Percentiles rank a stretch among this genome's conserved stretches.
Conservation (phyloP, 2,113 vertebrate species). For the Boulengeromyrus knoepffleri region DNA sequence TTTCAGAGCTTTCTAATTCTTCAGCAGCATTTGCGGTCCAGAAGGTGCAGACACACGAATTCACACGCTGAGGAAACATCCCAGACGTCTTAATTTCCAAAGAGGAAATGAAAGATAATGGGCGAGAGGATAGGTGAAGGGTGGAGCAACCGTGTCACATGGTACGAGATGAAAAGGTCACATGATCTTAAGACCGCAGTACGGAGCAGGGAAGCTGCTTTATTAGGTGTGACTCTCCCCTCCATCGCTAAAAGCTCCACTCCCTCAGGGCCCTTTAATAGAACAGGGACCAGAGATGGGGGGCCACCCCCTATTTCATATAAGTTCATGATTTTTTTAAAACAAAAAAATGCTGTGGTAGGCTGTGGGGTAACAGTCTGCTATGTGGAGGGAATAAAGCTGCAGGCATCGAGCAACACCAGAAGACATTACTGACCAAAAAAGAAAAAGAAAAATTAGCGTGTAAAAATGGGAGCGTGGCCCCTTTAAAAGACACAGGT, state of each 20-base stretch:
- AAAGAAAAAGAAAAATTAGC: not conserved
- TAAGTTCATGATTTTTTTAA: not conserved
- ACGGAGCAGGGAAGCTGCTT: not conserved
- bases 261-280: conserved; percentile 6
- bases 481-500: not conserved
- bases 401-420: not conserved
- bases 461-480: not conserved
- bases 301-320: not conserved
- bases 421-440: not conserved
- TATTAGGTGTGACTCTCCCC: conserved; percentile 3
- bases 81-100: not conserved
- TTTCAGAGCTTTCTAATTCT: not conserved
- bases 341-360: not conserved
- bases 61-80: not conserved
- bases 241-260: not conserved
- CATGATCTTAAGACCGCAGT: not conserved
- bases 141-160: not conserved
- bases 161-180: not conserved
- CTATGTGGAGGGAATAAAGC: not conserved
- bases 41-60: not conserved
- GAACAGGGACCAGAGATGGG: not conserved
- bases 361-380: not conserved
- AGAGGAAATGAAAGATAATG: not conserved
- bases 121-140: not conserved
- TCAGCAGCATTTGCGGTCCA: not conserved